phyloP scores from a whole-genome alignment of 2,797 vertebrate genomes.

The Bradypodion ventrale region DNA sequence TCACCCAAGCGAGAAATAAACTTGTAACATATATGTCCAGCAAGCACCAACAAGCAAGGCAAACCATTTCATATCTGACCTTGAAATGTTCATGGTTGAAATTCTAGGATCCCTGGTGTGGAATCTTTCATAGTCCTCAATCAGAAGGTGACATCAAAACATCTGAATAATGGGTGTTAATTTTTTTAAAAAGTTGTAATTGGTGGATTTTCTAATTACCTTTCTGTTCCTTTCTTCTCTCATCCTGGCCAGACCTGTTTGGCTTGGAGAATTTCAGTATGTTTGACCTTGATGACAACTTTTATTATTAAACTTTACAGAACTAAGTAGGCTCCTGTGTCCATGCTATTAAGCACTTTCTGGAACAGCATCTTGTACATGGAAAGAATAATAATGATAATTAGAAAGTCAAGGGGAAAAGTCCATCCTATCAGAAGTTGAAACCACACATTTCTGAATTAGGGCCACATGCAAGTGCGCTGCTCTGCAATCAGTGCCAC shows the following conservation, averaged over 20 bases:
- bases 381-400: slow-evolving; percentile 16
- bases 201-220: neutral
- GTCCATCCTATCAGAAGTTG: slow-evolving; percentile 8
- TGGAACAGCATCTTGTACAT: slow-evolving; percentile 34
- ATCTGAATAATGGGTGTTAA: neutral
- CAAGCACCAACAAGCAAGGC: no score
- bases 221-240: neutral
- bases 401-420: neutral
- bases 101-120: no score
- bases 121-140: no score
- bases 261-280: slow-evolving; percentile 43
- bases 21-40: no score
- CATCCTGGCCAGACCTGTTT: neutral
- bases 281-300: slow-evolving; percentile 69
- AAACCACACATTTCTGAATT: slow-evolving; percentile 67
- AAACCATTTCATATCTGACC: no score
- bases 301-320: slow-evolving; percentile 58
- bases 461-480: slow-evolving; percentile 70
- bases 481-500: slow-evolving; percentile 72
- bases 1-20: no score
- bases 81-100: no score
- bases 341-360: slow-evolving; percentile 41
- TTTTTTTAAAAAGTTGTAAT: neutral
- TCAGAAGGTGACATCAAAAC: no score
- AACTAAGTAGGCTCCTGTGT: slow-evolving; percentile 44